Conservation (phyloP, 2,797 vertebrate genomes). For the Hirundo rustica region DNA sequence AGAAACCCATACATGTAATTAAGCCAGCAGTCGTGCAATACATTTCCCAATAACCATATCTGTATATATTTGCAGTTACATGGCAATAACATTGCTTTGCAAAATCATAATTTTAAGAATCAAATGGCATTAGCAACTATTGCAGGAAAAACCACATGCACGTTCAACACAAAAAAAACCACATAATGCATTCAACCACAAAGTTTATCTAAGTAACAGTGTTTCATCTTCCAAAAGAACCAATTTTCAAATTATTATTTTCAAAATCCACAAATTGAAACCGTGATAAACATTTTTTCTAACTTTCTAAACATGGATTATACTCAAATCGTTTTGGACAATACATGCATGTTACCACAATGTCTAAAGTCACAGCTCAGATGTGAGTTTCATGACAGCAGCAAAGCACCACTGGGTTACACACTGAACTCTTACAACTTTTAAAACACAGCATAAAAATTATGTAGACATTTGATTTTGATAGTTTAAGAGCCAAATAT, state of each 20-base stretch:
- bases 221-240: not conserved
- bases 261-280: not conserved
- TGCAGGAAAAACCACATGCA: not conserved
- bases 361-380: not conserved
- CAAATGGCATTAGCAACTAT: not conserved
- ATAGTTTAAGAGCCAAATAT: not conserved
- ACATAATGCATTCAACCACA: not conserved
- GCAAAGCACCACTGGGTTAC: not conserved
- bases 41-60: not conserved
- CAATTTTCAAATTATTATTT: not conserved
- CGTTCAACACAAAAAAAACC: too few relatives aligned
- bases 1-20: not conserved
- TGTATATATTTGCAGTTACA: not conserved
- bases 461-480: accelerated
- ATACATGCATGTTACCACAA: not conserved
- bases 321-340: not conserved
- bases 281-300: not conserved
- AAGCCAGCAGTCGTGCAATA: not conserved
- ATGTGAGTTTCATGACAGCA: not conserved
- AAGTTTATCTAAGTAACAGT: not conserved
- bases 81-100: not conserved
- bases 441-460: not conserved
- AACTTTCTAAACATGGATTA: not conserved
- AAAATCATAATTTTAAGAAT: not conserved
- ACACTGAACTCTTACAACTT: not conserved